These are phyloP conservation scores for Ceriagrion tenellum DNA, from an alignment of 2,888 invertebrate genomes.

Conservation along the genomic window DNA sequence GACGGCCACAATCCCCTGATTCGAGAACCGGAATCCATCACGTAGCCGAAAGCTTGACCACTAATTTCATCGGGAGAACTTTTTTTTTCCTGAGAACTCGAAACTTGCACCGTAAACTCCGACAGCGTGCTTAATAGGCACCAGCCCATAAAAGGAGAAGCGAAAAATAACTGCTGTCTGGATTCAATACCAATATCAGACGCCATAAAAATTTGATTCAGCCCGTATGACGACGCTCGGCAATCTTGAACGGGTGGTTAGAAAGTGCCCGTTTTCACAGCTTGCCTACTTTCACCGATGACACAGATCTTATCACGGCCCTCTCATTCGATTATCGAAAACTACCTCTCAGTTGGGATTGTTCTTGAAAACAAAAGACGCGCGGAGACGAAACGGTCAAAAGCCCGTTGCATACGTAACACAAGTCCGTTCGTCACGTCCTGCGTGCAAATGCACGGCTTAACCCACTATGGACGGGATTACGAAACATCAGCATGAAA, in stretches of 20 bases:
- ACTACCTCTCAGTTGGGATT: not conserved
- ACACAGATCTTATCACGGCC: not conserved
- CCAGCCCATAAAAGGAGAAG: not conserved
- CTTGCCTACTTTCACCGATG: not conserved
- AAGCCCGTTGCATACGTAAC: too few species aligned
- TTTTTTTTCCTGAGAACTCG: not conserved
- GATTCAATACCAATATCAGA: not conserved
- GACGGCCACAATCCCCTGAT: not conserved
- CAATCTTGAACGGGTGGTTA: not conserved
- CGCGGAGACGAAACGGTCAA: not conserved
- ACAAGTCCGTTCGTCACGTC: too few species aligned
- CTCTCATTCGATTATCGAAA: not conserved
- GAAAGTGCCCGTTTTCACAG: not conserved
- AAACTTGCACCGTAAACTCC: not conserved
- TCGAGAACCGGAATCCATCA: not conserved
- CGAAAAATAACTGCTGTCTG: not conserved
- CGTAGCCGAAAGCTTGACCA: not conserved
- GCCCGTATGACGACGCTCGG: not conserved
- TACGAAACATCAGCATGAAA: too few species aligned
- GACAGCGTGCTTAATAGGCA: not conserved
- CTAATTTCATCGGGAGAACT: not conserved
- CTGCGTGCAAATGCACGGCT: too few species aligned
- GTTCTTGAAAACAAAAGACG: not conserved
- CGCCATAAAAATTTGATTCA: not conserved
- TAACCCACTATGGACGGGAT: too few species aligned